Evolutionary conservation across 2,888 invertebrate genomes (phyloP).

Genomic region (Amblyjoppa proteus): DNA sequence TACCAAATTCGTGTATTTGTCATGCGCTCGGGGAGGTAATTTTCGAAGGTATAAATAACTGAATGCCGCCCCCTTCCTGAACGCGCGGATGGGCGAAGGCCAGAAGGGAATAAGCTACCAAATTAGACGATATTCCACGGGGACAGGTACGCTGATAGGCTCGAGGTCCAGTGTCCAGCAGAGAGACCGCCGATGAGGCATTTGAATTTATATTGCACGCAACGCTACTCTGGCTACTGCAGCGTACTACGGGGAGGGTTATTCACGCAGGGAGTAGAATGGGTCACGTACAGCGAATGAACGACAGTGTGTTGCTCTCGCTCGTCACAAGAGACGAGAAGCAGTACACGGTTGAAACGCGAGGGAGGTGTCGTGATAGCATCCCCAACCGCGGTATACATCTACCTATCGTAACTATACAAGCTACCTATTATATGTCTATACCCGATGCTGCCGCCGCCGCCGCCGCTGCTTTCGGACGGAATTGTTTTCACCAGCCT

Average conservation of each 20-base stretch:
- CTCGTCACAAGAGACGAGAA: conserved; percentile 56
- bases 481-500: conserved; percentile 62
- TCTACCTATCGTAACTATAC: conserved; percentile 45
- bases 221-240: conserved; percentile 50
- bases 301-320: conserved; percentile 12
- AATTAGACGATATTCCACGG: conserved; percentile 60
- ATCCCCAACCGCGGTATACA: conserved; percentile 48
- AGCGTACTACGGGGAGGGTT: conserved; percentile 12
- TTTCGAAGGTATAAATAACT: conserved; percentile 21
- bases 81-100: not conserved
- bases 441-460: not conserved
- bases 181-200: conserved; percentile 65
- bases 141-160: conserved; percentile 45
- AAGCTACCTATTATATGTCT: conserved; percentile 3
- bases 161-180: conserved; percentile 36
- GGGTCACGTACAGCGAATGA: conserved; percentile 44
- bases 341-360: conserved; percentile 44
- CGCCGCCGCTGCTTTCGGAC: conserved; percentile 38
- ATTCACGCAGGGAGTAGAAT: conserved; percentile 44
- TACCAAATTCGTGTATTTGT: not conserved
- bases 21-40: not conserved
- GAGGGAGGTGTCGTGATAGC: conserved; percentile 65
- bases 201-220: conserved; percentile 73
- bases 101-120: conserved; percentile 50
- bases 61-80: not conserved